A percentile compares a stretch with the other conserved stretches of the same genome.
Conservation (phyloP, 2,113 vertebrate genomes). For the Urocitellus parryii region DNA sequence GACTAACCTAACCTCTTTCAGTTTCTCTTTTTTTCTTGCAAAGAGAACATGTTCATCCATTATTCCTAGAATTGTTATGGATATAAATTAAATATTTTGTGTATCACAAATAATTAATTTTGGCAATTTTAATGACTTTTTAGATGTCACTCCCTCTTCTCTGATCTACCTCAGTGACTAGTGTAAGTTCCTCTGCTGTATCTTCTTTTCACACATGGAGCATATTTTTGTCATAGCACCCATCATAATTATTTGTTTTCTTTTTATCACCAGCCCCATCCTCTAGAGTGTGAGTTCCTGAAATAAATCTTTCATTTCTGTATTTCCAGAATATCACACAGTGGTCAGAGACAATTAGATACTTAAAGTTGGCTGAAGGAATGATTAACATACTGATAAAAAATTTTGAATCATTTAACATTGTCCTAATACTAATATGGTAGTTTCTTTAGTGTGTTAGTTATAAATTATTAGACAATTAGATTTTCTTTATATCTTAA, state of each 20-base stretch:
- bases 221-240: neutral
- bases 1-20: neutral
- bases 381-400: neutral
- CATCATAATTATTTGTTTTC: neutral
- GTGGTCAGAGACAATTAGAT: neutral
- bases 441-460: neutral
- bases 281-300: neutral
- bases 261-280: accelerated
- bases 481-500: neutral
- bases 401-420: neutral
- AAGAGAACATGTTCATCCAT: neutral
- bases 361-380: constrained; percentile 11
- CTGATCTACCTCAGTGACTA: neutral
- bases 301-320: neutral
- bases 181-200: neutral
- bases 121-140: neutral
- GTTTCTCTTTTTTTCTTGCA: neutral
- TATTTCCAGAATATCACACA: neutral
- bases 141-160: neutral
- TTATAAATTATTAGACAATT: neutral
- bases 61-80: neutral
- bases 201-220: neutral
- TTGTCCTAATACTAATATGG: neutral
- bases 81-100: neutral
- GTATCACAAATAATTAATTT: neutral